Percentiles rank a stretch among this genome's conserved stretches.
These are phyloP conservation scores for Agriotes lineatus DNA, from an alignment of 2,888 invertebrate genomes.

Conservation along the genomic window DNA sequence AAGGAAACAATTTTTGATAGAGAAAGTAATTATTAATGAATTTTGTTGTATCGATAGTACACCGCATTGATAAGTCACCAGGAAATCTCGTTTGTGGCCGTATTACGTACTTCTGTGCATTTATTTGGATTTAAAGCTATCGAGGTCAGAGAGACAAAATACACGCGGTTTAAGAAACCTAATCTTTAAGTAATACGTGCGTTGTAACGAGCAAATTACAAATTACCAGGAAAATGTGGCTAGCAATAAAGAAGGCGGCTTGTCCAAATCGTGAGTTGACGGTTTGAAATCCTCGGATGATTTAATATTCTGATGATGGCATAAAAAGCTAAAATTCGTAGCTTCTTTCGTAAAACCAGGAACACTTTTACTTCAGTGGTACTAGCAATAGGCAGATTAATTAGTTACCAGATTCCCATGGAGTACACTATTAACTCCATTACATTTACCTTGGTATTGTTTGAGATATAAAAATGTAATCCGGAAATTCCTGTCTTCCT, in stretches of 20 bases:
- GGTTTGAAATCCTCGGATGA: background rate
- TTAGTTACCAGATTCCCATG: slow-evolving; percentile 7
- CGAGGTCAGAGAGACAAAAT: too few species aligned
- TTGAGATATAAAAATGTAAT: background rate
- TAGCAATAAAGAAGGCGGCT: too few species aligned
- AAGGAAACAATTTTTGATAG: background rate
- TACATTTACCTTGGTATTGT: background rate
- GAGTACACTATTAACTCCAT: slow-evolving; percentile 1
- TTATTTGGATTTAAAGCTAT: too few species aligned
- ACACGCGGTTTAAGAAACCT: too few species aligned
- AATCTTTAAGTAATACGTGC: too few species aligned
- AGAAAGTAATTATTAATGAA: background rate
- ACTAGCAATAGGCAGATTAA: slow-evolving; percentile 4
- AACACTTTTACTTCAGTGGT: slow-evolving; percentile 12
- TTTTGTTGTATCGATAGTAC: too few species aligned
- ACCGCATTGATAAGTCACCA: too few species aligned
- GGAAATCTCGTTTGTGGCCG: too few species aligned
- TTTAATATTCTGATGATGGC: background rate
- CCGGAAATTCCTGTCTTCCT: background rate
- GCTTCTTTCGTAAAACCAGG: slow-evolving; percentile 13
- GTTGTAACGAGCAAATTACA: too few species aligned
- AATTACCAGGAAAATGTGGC: too few species aligned
- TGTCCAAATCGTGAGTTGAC: too few species aligned
- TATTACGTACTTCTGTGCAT: too few species aligned
- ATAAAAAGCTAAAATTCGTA: background rate